These are phyloP conservation scores for Nebria brevicollis DNA, from an alignment of 2,888 invertebrate genomes.

Conservation along the genomic window DNA sequence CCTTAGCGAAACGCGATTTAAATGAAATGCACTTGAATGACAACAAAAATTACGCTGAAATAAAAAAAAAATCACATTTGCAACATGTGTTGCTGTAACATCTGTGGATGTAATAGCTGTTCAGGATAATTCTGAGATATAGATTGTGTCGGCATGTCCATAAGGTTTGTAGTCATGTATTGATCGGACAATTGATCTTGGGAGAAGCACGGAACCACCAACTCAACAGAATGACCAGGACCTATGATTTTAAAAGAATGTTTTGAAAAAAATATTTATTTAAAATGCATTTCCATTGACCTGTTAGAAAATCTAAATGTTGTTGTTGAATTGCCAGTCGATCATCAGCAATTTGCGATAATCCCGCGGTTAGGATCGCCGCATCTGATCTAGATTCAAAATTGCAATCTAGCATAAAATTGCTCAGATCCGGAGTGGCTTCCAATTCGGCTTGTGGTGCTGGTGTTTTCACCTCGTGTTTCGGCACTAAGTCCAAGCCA, in stretches of 20 bases:
- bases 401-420: constrained; percentile 13
- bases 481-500: constrained; percentile 55
- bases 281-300: neutral
- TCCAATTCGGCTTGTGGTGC: constrained; percentile 20
- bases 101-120: constrained; percentile 23
- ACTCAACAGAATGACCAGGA: constrained; percentile 19
- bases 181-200: constrained; percentile 22
- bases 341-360: constrained; percentile 14
- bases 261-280: neutral
- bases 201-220: constrained; percentile 28
- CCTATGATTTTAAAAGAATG: neutral
- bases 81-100: constrained; percentile 31
- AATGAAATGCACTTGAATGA: neutral
- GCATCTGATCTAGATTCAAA: neutral
- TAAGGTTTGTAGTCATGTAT: constrained; percentile 5
- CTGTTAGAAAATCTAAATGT: constrained; percentile 17
- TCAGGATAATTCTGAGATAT: constrained; percentile 15
- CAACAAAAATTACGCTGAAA: neutral
- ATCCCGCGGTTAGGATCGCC: neutral
- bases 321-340: constrained; percentile 20
- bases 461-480: constrained; percentile 49
- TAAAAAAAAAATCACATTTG: constrained; percentile 22
- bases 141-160: constrained; percentile 10
- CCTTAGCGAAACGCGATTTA: neutral
- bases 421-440: constrained; percentile 3